Percentiles rank a stretch among this genome's conserved stretches.
These are phyloP conservation scores for Monochamus saltuarius DNA, from an alignment of 1,140 invertebrate genomes.

Conservation along the genomic window DNA sequence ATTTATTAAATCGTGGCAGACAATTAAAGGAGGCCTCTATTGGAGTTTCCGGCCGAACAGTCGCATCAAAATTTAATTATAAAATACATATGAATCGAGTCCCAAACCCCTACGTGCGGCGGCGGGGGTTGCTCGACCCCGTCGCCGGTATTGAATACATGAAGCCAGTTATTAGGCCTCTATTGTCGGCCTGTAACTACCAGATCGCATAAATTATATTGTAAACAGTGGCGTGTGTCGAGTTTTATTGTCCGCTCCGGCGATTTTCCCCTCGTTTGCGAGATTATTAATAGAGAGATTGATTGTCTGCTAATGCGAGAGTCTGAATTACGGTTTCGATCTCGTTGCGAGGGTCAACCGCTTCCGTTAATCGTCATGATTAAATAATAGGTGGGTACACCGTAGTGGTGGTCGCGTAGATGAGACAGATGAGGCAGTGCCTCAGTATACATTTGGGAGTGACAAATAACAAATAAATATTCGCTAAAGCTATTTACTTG, in stretches of 20 bases:
- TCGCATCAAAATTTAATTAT: conserved; percentile 52
- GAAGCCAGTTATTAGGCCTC: conserved; percentile 50
- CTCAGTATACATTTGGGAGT: too few species aligned
- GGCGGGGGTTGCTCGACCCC: conserved; percentile 19
- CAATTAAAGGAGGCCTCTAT: background rate
- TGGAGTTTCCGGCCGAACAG: conserved; percentile 45
- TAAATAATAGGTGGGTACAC: too few species aligned
- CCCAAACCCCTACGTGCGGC: conserved; percentile 33
- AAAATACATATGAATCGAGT: conserved; percentile 51
- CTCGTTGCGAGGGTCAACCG: too few species aligned
- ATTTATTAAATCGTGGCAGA: background rate
- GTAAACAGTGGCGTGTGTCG: conserved; percentile 51
- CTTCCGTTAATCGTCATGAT: too few species aligned
- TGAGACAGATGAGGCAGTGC: too few species aligned
- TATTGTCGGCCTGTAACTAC: conserved; percentile 51
- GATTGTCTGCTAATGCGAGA: background rate
- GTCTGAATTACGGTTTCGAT: too few species aligned
- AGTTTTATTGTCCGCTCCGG: conserved; percentile 45
- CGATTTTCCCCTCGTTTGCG: conserved; percentile 35
- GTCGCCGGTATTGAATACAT: conserved; percentile 43
- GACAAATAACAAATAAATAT: too few species aligned
- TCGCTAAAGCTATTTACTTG: too few species aligned
- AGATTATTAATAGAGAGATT: conserved; percentile 3
- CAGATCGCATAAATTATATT: conserved; percentile 52
- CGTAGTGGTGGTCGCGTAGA: too few species aligned